Evolutionary conservation across 2,797 vertebrate species (phyloP), one percentile per base, ranked within the genome.

Genomic region (Phoeniculus purpureus): DNA sequence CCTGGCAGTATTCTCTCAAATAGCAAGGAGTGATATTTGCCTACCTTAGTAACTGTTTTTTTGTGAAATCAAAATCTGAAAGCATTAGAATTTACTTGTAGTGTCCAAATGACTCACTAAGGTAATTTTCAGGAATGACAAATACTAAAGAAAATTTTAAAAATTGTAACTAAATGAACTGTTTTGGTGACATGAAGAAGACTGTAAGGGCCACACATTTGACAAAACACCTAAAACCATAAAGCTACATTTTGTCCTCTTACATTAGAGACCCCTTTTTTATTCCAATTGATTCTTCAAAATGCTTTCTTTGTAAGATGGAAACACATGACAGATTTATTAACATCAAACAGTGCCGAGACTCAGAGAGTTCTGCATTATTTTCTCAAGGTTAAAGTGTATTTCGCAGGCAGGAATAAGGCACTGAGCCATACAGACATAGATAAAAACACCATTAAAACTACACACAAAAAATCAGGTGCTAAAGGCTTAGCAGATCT

Each of bases 281-380:
- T 22, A 70, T 73, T 85, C 31, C 70, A n/a, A 75, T 6, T 45
- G n/a, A 87, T 82, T 16, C 37, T 90, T 80, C 72, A 87, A 58
- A 91, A 85, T 31, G 21, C n/a, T 80, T 85, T 77, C 64, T 67
- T 52, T 82, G 25, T 85, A 82, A 73, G 82, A 79, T 12, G 20
- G 31, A 64, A 95, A 76, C 61, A 89, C 50, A 67, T 66, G 72
- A 87, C 65, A 85, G 25, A 71, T 54, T 34, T 91, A 71, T 77
- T 70, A 87, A 89, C 31, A 89, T 87, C 40, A 85, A 94, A 92
- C 58, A 80, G 65, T 85, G 60, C 23, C 43, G 80, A 52, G 17
- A 16, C 40, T 87, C 47, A 19, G 9, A 54, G 19, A 85, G 14
- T 9, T 81, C 5, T 20, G 18, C 3, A 3, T 31, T 19, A 60